A percentile compares a stretch with the other conserved stretches of the same genome.
phyloP scores from a whole-genome alignment of 2,888 invertebrate species.

The Rhyacophila evoluta region DNA sequence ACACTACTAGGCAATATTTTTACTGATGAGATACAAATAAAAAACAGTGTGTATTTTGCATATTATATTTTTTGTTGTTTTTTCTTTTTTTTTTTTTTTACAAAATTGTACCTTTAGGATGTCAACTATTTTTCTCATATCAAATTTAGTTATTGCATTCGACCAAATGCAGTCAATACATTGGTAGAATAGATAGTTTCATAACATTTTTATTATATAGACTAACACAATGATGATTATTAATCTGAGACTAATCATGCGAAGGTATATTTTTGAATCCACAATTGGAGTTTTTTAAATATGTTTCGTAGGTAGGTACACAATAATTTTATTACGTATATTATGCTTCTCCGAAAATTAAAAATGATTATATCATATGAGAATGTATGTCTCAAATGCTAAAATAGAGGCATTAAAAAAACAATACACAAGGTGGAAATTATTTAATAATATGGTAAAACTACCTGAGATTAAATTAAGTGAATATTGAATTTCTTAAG shows the following conservation, averaged over 20 bases:
- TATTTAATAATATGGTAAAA: too few relatives aligned
- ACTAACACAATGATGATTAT: neutral
- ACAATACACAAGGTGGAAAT: too few relatives aligned
- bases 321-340: conserved; percentile 13
- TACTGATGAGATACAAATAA: too few relatives aligned
- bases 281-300: too few relatives aligned
- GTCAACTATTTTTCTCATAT: conserved; percentile 6
- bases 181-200: neutral
- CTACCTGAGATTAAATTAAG: too few relatives aligned
- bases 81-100: conserved; percentile 14
- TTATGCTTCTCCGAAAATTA: neutral
- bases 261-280: neutral
- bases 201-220: neutral
- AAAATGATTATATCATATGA: too few relatives aligned
- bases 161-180: neutral
- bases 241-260: neutral
- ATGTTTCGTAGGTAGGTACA: conserved; percentile 1
- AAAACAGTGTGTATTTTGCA: neutral
- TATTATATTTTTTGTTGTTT: neutral
- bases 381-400: too few relatives aligned
- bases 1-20: too few relatives aligned
- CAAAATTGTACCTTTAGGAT: conserved; percentile 6
- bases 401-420: too few relatives aligned
- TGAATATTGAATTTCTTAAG: too few relatives aligned
- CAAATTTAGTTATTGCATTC: neutral